Percentiles rank a stretch among this genome's conserved stretches.
phyloP scores from a whole-genome alignment of 30 jellyfish, hydroid and myxozoan genomes.

The Pelagia noctiluca region DNA sequence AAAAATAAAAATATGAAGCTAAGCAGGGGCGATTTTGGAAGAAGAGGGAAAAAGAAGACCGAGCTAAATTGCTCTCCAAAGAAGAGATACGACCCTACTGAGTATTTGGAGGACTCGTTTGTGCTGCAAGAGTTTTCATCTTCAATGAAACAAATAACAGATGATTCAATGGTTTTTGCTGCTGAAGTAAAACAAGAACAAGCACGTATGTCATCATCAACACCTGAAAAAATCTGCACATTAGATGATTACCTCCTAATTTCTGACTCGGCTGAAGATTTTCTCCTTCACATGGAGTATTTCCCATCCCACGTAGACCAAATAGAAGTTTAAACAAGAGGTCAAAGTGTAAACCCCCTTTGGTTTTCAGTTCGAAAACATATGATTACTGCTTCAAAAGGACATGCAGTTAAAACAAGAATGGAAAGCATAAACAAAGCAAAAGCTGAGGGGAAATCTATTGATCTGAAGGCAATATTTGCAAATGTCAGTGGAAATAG shows the following conservation, averaged over 20 bases:
- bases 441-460: background rate
- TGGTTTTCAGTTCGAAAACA: slow-evolving; percentile 40
- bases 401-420: slow-evolving; percentile 1
- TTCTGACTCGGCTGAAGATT: background rate
- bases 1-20: too few species aligned
- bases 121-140: slow-evolving; percentile 21
- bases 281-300: background rate
- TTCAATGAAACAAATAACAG: too few species aligned
- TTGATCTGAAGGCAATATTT: background rate
- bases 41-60: background rate
- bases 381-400: slow-evolving; percentile 46
- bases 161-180: too few species aligned
- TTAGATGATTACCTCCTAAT: background rate
- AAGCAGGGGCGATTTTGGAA: too few species aligned
- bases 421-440: slow-evolving; percentile 12
- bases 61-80: background rate
- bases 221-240: too few species aligned
- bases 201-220: too few species aligned
- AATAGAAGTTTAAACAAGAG: slow-evolving; percentile 38
- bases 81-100: too few species aligned
- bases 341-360: slow-evolving; percentile 44
- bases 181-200: too few species aligned
- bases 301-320: background rate
- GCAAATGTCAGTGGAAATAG: background rate
- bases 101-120: background rate